Evolutionary conservation across 2,113 vertebrate genomes (phyloP).

Genomic region (Melanocharis versteri): DNA sequence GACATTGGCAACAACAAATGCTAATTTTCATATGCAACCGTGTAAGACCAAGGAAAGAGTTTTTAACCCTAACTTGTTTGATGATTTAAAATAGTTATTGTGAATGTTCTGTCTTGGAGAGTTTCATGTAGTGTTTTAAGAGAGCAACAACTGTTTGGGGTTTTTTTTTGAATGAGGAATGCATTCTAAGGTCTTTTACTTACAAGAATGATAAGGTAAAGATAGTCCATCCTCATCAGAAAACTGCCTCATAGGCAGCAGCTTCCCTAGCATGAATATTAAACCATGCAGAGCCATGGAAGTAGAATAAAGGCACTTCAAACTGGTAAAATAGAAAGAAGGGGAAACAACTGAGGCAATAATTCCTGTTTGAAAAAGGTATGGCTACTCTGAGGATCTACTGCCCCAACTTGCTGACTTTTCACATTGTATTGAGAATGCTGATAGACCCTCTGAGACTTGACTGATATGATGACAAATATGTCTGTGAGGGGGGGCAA

Average conservation of each 20-base stretch:
- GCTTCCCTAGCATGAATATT: not conserved
- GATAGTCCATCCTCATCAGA: not conserved
- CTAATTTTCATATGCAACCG: not conserved
- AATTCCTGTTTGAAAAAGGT: not conserved
- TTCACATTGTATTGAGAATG: not conserved
- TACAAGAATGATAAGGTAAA: not conserved
- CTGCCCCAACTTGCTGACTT: not conserved
- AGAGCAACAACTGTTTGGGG: not conserved
- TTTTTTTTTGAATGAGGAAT: not conserved
- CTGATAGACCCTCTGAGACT: not conserved
- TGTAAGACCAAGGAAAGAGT: not conserved
- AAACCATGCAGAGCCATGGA: not conserved
- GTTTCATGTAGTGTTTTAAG: not conserved
- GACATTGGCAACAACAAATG: conserved; percentile 12
- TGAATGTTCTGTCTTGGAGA: not conserved
- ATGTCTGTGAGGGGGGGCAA: not conserved
- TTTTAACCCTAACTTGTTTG: not conserved
- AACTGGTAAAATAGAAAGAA: not conserved
- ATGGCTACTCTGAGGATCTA: not conserved
- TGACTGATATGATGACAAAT: not conserved
- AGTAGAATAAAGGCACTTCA: not conserved
- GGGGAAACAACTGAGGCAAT: not conserved
- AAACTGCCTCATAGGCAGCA: not conserved
- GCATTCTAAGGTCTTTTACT: not conserved
- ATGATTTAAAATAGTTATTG: not conserved